Percentiles rank a stretch among this genome's conserved stretches.
phyloP scores from a whole-genome alignment of 2,888 invertebrate species.

The Tupiocoris notatus region DNA sequence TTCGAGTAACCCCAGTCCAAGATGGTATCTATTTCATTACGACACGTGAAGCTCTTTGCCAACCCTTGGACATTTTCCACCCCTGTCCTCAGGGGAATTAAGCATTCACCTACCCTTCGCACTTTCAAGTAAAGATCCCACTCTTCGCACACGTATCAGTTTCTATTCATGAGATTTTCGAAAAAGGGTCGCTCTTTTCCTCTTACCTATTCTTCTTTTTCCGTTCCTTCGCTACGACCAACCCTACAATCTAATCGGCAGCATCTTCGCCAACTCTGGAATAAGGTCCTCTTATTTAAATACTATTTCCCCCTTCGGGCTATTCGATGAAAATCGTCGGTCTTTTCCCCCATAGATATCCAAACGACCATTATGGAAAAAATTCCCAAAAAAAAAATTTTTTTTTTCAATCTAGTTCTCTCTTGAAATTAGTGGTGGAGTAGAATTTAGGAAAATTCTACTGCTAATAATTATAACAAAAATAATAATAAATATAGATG shows the following conservation, averaged over 20 bases:
- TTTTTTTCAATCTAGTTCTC: too few species aligned
- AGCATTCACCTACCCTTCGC: neutral
- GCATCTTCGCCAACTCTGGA: conserved; percentile 1
- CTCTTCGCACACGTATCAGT: conserved; percentile 25
- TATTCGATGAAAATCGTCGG: conserved; percentile 5
- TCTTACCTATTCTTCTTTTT: neutral
- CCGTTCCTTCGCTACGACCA: neutral
- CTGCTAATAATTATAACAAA: too few species aligned
- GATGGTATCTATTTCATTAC: neutral
- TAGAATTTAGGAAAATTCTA: too few species aligned
- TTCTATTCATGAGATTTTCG: conserved; percentile 36
- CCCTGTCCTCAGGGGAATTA: neutral
- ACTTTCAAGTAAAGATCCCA: neutral
- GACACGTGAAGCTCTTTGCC: neutral
- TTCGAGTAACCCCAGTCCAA: neutral
- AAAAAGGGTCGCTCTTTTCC: neutral
- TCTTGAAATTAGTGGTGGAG: too few species aligned
- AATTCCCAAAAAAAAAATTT: too few species aligned
- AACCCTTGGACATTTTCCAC: neutral
- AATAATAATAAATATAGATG: too few species aligned
- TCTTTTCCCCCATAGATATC: neutral
- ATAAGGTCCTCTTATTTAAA: conserved; percentile 11
- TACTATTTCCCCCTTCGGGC: conserved; percentile 7
- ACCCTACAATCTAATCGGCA: conserved; percentile 22
- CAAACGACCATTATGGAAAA: too few species aligned